Base-by-base conservation (phyloP, 2,797 vertebrate genomes). In the Phoxinus dragarum region DNA sequence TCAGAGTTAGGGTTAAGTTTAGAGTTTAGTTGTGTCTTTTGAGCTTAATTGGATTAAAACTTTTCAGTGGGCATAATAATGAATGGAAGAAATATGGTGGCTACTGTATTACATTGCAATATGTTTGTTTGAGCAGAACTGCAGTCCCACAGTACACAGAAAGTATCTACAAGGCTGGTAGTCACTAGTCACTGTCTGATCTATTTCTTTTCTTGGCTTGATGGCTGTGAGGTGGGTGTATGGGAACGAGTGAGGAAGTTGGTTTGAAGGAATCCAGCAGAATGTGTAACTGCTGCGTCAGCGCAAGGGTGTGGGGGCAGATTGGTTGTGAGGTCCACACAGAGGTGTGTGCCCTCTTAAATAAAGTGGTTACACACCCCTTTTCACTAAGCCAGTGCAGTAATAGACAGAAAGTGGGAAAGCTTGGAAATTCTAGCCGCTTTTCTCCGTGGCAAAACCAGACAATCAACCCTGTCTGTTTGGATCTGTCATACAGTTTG, bases 201-300 rank as follows among this genome's bases (percentile, higher is more conserved):
- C 94, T 94, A 93, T 96, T 97, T 98, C 96, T 94, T 96, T 92
- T 92, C 3, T 89, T 91, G 36, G 80, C 78, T 71, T 81, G 40
- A 56, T 85, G 90, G 85, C 23, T 71, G 44, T 42, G 19, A 72
- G 66, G 40, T 84, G 61, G 36, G 68, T 80, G 74, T 68, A 75
- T n/a, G 80, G 47, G 67, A 72, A 40, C 6, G 4, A 9, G 54
- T 59, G 23, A 36, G 80, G 36, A 59, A 40, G 71, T 38, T 44
- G 69, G 77, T 38, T 87, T 79, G 88, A 90, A 90, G 90, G 90
- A 92, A 90, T 93, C 36, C 86, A 91, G 91, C n/a, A 81, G 52
- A 82, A 0, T 49, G 81, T 89, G 64, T 89, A 84, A 90, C 93
- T 94, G 96, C 96, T 97, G 95, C 94, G 94, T 98, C 96, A 97